Conservation (phyloP, 2,888 invertebrate genomes). For the Eupelmus urozonus region DNA sequence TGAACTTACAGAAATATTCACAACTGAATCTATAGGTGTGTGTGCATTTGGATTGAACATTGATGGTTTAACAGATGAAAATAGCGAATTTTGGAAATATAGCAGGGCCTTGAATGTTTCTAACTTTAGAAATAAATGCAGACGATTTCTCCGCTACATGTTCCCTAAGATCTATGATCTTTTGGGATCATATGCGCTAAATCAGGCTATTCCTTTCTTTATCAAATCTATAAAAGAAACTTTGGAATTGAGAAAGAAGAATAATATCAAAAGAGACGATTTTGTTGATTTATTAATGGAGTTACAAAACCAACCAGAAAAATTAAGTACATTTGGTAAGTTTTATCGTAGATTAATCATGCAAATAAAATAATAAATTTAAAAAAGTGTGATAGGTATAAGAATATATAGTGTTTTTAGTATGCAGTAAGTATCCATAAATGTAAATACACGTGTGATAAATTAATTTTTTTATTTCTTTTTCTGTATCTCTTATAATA, state of each 20-base stretch:
- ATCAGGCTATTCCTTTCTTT: conserved; percentile 67
- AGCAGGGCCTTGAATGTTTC: conserved; percentile 72
- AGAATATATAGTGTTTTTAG: too few species aligned
- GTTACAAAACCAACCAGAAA: conserved; percentile 58
- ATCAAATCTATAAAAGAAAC: conserved; percentile 67
- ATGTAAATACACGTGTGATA: conserved; percentile 16
- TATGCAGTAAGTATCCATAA: too few species aligned
- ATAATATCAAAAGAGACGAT: conserved; percentile 73
- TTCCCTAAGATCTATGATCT: too few species aligned
- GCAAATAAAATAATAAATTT: too few species aligned
- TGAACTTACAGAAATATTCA: conserved; percentile 75
- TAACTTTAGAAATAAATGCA: conserved; percentile 43
- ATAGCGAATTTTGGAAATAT: conserved; percentile 74
- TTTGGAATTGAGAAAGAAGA: conserved; percentile 69
- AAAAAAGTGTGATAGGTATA: too few species aligned
- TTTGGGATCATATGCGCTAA: too few species aligned
- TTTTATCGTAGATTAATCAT: neutral
- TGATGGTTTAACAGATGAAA: conserved; percentile 70
- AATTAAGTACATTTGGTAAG: conserved; percentile 21
- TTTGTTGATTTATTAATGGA: conserved; percentile 74
- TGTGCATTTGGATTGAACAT: conserved; percentile 77
- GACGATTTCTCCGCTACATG: conserved; percentile 12
- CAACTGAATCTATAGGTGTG: conserved; percentile 77
- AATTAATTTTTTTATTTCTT: neutral
- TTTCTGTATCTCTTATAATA: neutral